Evolutionary conservation across 1,140 invertebrate species (phyloP).

Genomic region (Caenorhabditis latens): DNA sequence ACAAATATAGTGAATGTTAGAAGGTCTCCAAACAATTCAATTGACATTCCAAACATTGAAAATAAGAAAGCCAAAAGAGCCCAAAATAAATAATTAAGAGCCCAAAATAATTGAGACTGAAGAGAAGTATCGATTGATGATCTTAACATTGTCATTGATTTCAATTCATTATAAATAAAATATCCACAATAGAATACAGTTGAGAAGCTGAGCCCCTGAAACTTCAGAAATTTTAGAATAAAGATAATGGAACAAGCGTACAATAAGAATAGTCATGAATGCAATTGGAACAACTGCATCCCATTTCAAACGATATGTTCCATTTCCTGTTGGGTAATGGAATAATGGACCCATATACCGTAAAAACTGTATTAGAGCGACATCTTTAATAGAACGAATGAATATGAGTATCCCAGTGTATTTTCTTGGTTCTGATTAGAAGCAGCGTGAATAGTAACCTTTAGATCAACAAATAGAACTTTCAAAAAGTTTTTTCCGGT

Average conservation of each 20-base stretch:
- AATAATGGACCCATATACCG: neutral
- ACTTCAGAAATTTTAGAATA: neutral
- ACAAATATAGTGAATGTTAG: neutral
- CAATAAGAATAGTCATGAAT: neutral
- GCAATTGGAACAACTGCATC: neutral
- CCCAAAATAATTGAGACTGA: conserved; percentile 30
- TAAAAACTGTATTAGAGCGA: too few relatives aligned
- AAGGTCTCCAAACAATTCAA: neutral
- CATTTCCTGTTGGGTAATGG: neutral
- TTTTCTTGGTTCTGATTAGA: too few relatives aligned
- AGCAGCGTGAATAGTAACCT: too few relatives aligned
- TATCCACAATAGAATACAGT: conserved; percentile 1
- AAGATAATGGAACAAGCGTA: neutral
- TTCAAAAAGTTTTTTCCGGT: too few relatives aligned
- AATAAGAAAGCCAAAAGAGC: neutral
- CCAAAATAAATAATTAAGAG: neutral
- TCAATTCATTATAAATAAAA: neutral
- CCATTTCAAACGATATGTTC: neutral
- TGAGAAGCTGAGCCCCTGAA: neutral
- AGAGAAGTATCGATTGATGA: neutral
- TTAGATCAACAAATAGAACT: too few relatives aligned
- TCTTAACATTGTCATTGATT: neutral
- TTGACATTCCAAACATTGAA: neutral
- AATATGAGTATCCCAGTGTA: too few relatives aligned
- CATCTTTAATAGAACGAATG: too few relatives aligned